Base-by-base conservation (phyloP, 2,888 invertebrate genomes). In the Clepsis dumicolana region DNA sequence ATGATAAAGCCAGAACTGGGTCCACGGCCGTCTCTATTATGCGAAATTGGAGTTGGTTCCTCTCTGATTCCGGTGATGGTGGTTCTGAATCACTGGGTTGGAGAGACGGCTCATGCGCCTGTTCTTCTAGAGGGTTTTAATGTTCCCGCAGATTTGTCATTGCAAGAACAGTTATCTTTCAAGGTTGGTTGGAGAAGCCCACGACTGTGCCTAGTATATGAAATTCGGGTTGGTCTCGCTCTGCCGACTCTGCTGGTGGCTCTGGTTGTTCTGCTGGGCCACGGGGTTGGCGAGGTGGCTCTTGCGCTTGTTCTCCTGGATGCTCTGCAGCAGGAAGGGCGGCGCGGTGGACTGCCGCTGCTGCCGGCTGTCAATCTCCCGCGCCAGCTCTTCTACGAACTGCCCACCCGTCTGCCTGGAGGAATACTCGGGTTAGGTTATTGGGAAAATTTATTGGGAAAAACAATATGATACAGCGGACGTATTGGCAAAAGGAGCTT, bases 331-430 rank as follows among this genome's bases (percentile, higher is more conserved):
- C 54, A 93, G 83, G 83, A 93, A 93, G 1, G 91, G 88, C 0
- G 93, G 93, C 2, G 90, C 83, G 5, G 78, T 70, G 60, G 78
- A 69, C 70, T 80, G 76, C 29, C 85, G 81, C 72, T 86, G 83
- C 73, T 88, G 86, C 3, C 87, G 77, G 70, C 64, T 78, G 76
- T 91, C 91, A 71, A 93, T 79, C 77, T 92, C 91, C 0, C 85
- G 80, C 0, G 87, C 78, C 64, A 92, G 79, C 64, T 92, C 92
- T 57, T 91, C 91, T 89, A 90, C 88, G 80, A 91, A 88, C 86
- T 90, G 87, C 91, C 92, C 91, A 78, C 90, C 91, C 86, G 90
- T 87, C 89, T 91, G 92, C 86, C 92, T 91, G 86, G 81, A 90
- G 75, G 73, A 90, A 86, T 75, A 81, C 25, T 65, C 25, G 73